phyloP scores from a whole-genome alignment of 2,888 invertebrate genomes.

The Euproctis similis region DNA sequence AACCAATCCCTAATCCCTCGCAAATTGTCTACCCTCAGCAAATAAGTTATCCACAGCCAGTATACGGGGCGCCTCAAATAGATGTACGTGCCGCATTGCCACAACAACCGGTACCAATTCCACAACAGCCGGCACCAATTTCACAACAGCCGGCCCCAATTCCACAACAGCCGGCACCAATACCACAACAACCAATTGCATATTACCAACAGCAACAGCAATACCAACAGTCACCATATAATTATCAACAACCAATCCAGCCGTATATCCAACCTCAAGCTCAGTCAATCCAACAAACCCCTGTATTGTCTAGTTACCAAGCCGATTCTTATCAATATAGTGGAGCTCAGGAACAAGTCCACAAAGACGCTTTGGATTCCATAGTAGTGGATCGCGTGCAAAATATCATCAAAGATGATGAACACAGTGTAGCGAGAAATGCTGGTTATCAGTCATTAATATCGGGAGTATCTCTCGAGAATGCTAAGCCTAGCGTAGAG shows the following conservation, averaged over 20 bases:
- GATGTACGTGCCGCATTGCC: constrained; percentile 5
- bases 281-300: constrained; percentile 30
- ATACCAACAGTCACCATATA: constrained; percentile 22
- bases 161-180: constrained; percentile 7
- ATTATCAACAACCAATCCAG: constrained; percentile 19
- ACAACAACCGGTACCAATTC: constrained; percentile 8
- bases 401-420: constrained; percentile 55
- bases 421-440: constrained; percentile 54
- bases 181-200: constrained; percentile 10
- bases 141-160: constrained; percentile 3
- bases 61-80: constrained; percentile 16
- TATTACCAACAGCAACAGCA: constrained; percentile 11
- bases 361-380: constrained; percentile 50
- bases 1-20: constrained; percentile 4
- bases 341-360: constrained; percentile 30
- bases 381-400: constrained; percentile 52
- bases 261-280: constrained; percentile 15
- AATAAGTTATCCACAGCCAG: constrained; percentile 13
- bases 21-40: constrained; percentile 20
- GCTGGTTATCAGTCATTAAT: constrained; percentile 58
- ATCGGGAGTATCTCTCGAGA: constrained; percentile 58
- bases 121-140: neutral
- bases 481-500: constrained; percentile 61
- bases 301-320: constrained; percentile 50
- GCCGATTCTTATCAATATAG: constrained; percentile 56